Percentiles rank a stretch among this genome's conserved stretches.
Conservation (phyloP, 2,888 invertebrate species). For the Euzophera pinguis region DNA sequence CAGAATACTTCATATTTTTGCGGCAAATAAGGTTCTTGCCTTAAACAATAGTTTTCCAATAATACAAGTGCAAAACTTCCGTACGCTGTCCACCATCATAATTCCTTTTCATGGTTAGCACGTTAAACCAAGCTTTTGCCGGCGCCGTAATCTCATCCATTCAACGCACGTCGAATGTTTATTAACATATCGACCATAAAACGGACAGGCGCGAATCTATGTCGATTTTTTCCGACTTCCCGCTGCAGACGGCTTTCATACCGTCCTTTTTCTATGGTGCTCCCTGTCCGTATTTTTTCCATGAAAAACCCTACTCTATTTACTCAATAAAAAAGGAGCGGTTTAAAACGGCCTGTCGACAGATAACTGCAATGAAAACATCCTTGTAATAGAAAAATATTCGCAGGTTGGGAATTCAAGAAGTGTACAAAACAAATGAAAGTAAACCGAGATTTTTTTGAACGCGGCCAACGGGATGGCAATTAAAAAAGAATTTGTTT, state of each 20-base stretch:
- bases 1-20: too few relatives aligned
- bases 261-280: conserved; percentile 44
- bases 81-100: conserved; percentile 3
- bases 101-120: conserved; percentile 4
- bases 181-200: conserved; percentile 73
- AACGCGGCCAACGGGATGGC: neutral
- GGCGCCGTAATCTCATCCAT: conserved; percentile 41
- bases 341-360: conserved; percentile 4
- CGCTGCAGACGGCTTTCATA: conserved; percentile 57
- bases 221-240: conserved; percentile 60
- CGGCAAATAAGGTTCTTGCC: too few relatives aligned
- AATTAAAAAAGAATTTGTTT: too few relatives aligned
- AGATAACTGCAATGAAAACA: conserved; percentile 13
- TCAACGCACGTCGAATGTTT: conserved; percentile 66
- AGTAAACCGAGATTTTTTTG: neutral
- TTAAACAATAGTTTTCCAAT: neutral
- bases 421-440: neutral
- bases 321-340: conserved; percentile 30
- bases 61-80: neutral
- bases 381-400: conserved; percentile 6
- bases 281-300: conserved; percentile 34
- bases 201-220: conserved; percentile 54
- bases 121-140: conserved; percentile 8
- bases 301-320: conserved; percentile 35
- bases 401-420: neutral